A percentile compares a stretch with the other conserved stretches of the same genome.
These are phyloP conservation scores for Acestrorhynchus altus DNA, from an alignment of 2,797 vertebrate genomes.

Conservation along the genomic window DNA sequence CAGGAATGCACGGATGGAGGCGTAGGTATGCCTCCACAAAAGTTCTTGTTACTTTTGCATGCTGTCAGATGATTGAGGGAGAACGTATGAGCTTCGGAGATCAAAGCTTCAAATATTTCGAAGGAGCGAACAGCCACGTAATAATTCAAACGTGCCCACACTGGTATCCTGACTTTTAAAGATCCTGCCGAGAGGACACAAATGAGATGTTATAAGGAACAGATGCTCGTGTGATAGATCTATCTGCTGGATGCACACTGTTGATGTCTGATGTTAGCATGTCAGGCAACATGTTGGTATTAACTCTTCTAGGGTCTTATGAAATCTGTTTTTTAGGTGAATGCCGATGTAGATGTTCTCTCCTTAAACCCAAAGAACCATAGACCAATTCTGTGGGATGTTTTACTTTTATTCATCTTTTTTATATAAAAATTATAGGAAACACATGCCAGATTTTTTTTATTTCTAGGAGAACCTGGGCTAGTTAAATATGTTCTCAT, in stretches of 20 bases:
- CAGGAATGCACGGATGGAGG: conserved; percentile 36
- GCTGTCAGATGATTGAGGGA: conserved; percentile 22
- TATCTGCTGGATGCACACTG: background rate
- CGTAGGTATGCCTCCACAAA: conserved; percentile 15
- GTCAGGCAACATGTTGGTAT: background rate
- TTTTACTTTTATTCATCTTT: no score
- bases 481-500: no score
- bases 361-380: no score
- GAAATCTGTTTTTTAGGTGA: no score
- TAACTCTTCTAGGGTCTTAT: background rate
- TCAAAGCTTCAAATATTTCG: conserved; percentile 11
- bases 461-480: no score
- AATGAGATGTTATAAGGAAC: conserved; percentile 30
- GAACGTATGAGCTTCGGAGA: conserved; percentile 9
- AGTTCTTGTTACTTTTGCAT: conserved; percentile 19
- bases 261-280: background rate
- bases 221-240: conserved; percentile 20
- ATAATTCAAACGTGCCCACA: conserved; percentile 23
- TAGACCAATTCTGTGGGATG: no score
- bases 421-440: no score
- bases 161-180: conserved; percentile 23
- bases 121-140: conserved; percentile 4
- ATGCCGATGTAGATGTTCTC: background rate
- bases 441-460: no score
- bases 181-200: background rate